phyloP scores from a whole-genome alignment of 2,888 invertebrate species.

The Hecatera dysodea region DNA sequence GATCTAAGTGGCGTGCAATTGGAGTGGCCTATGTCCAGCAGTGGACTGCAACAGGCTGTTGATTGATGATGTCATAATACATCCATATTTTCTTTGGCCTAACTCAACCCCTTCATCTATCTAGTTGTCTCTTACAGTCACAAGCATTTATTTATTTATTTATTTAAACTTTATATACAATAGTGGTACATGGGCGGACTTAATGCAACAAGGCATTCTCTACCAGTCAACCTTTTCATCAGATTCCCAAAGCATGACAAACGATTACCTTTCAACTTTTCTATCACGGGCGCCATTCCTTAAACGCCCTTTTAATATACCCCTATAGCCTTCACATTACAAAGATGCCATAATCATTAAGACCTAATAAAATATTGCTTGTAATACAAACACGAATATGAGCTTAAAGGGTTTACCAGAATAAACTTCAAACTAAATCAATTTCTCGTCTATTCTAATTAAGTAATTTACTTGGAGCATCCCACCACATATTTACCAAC shows the following conservation, averaged over 20 bases:
- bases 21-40: no score
- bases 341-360: not conserved
- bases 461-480: slow-evolving; percentile 2
- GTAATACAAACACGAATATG: not conserved
- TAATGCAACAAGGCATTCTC: no score
- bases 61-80: no score
- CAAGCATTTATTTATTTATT: no score
- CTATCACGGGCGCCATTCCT: not conserved
- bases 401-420: not conserved
- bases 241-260: not conserved
- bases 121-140: no score
- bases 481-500: slow-evolving; percentile 18
- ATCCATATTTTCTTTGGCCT: no score
- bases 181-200: no score
- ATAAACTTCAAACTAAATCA: not conserved
- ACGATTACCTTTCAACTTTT: not conserved
- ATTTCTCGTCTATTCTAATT: slow-evolving; percentile 5
- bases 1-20: no score
- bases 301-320: not conserved
- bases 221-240: no score
- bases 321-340: not conserved
- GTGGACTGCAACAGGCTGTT: no score
- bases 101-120: not conserved
- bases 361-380: not conserved
- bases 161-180: no score